Conservation (phyloP, 2,113 vertebrate genomes). For the Pseudopipra pipra region DNA sequence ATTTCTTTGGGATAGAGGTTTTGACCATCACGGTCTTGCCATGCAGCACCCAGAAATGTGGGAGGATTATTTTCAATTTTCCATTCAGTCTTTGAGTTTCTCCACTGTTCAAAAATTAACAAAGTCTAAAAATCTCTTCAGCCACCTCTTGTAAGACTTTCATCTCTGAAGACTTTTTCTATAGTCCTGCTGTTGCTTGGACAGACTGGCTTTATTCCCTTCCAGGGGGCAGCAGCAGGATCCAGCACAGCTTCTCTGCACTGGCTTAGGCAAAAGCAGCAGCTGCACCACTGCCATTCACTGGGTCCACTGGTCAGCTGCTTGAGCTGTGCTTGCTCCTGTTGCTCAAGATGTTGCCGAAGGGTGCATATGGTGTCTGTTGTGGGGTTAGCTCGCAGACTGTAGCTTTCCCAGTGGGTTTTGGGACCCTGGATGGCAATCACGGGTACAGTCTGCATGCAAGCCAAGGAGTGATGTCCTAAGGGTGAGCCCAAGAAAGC, state of each 20-base stretch:
- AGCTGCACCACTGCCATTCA: no score
- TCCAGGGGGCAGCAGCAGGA: background rate
- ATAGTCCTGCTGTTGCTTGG: background rate
- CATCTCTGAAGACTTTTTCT: background rate
- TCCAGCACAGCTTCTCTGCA: background rate
- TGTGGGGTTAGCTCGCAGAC: background rate
- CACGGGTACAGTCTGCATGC: background rate
- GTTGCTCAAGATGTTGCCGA: background rate
- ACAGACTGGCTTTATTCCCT: background rate
- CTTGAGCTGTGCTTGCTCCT: background rate
- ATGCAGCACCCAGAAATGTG: background rate
- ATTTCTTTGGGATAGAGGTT: background rate
- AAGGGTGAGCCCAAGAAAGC: background rate
- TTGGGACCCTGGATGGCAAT: background rate
- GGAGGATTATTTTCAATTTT: background rate
- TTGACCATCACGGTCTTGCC: background rate
- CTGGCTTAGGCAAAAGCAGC: background rate
- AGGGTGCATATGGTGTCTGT: background rate
- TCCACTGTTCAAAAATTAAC: background rate
- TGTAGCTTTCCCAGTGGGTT: background rate
- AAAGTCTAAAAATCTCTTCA: background rate
- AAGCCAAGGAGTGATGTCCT: background rate
- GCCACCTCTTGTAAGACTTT: background rate
- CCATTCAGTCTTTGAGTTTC: background rate
- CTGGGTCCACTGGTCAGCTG: background rate